These are phyloP conservation scores for Hippolais icterina DNA, from an alignment of 2,113 vertebrate genomes.

Conservation along the genomic window DNA sequence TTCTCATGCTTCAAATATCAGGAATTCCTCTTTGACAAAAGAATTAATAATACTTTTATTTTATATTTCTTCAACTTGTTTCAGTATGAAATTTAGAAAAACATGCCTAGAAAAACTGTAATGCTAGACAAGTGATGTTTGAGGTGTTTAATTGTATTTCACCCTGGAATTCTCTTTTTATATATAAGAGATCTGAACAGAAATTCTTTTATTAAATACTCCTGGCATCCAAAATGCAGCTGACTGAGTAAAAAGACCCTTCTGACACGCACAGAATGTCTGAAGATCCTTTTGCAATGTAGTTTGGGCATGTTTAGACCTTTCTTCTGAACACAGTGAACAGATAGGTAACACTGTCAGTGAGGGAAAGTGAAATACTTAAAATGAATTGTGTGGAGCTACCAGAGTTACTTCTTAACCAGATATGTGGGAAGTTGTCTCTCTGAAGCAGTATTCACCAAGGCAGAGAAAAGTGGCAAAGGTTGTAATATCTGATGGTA, in stretches of 20 bases:
- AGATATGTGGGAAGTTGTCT: not conserved
- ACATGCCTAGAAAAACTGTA: not conserved
- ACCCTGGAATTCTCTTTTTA: not conserved
- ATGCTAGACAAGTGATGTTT: not conserved
- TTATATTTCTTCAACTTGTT: not conserved
- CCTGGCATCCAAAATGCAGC: not conserved
- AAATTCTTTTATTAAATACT: conserved; percentile 7
- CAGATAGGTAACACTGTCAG: not conserved
- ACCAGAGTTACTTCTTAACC: not conserved
- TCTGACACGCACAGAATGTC: not conserved
- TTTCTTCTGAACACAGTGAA: conserved; percentile 1
- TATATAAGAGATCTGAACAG: not conserved
- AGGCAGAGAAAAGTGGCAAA: not conserved
- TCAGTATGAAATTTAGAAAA: not conserved
- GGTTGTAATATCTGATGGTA: not conserved
- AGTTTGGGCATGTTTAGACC: not conserved
- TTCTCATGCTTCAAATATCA: not conserved
- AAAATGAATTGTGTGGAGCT: not conserved
- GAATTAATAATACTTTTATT: conserved; percentile 17
- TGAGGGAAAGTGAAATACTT: not conserved
- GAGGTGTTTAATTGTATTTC: conserved; percentile 36
- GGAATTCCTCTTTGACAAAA: conserved; percentile 6
- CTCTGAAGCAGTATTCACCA: not conserved
- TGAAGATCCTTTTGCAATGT: not conserved
- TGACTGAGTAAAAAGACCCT: conserved; percentile 46